A percentile compares a stretch with the other conserved stretches of the same genome.
Evolutionary conservation across 1,140 invertebrate species (phyloP).

Genomic region (Drosophila paulistorum): DNA sequence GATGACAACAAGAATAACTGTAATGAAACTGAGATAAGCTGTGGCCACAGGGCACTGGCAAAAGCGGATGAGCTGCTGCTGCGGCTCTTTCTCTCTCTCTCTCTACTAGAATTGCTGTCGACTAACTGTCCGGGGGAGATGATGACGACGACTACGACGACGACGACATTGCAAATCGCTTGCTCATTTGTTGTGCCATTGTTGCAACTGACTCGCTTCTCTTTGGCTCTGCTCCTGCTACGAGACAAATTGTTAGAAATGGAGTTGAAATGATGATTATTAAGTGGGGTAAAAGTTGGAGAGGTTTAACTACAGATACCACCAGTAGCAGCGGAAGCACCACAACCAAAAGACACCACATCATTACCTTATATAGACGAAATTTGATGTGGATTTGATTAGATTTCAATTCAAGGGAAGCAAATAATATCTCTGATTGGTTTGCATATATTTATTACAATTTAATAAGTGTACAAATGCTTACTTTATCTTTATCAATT

Average conservation of each 20-base stretch:
- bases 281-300: slow-evolving; percentile 36
- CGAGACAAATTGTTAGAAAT: slow-evolving; percentile 23
- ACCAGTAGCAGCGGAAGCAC: too few relatives aligned
- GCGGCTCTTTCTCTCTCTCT: neutral
- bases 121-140: slow-evolving; percentile 5
- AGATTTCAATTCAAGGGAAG: neutral
- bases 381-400: slow-evolving; percentile 7
- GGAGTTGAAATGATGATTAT: slow-evolving; percentile 16
- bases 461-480: too few relatives aligned
- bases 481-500: too few relatives aligned
- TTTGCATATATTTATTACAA: too few relatives aligned
- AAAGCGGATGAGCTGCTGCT: slow-evolving; percentile 9
- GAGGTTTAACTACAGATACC: slow-evolving; percentile 10
- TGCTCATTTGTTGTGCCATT: slow-evolving; percentile 27
- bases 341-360: neutral
- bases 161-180: slow-evolving; percentile 23
- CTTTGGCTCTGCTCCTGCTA: neutral
- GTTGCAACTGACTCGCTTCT: slow-evolving; percentile 9
- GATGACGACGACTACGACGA: neutral
- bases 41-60: slow-evolving; percentile 20
- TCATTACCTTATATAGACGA: neutral
- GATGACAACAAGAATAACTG: slow-evolving; percentile 64
- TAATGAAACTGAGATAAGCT: slow-evolving; percentile 65
- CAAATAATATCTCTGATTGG: neutral
- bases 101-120: neutral